Percentiles rank a stretch among this genome's conserved stretches.
phyloP scores from a whole-genome alignment of 2,888 invertebrate species.

The Pseudoips prasinana region DNA sequence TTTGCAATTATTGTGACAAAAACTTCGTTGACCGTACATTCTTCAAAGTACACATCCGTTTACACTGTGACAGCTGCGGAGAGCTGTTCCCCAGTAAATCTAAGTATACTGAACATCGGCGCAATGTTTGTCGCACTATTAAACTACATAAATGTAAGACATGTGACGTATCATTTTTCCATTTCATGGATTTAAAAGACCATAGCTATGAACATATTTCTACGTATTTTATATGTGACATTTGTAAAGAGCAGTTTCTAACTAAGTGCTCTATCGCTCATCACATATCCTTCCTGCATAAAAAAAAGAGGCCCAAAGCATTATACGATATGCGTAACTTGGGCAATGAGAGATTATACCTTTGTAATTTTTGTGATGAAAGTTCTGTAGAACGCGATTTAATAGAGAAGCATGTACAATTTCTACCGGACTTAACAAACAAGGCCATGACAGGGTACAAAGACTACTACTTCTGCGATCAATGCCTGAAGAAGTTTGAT shows the following conservation, averaged over 20 bases:
- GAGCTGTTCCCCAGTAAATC: conserved; percentile 42
- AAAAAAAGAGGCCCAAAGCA: conserved; percentile 40
- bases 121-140: conserved; percentile 43
- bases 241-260: conserved; percentile 62
- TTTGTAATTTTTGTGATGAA: conserved; percentile 64
- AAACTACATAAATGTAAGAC: conserved; percentile 56
- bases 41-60: conserved; percentile 66
- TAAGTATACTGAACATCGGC: conserved; percentile 48
- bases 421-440: conserved; percentile 57
- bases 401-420: conserved; percentile 49
- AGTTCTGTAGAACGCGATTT: conserved; percentile 50
- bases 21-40: conserved; percentile 63
- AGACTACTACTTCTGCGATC: conserved; percentile 65
- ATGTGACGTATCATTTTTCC: conserved; percentile 50
- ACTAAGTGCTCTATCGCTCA: conserved; percentile 57
- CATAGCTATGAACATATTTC: conserved; percentile 58
- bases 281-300: conserved; percentile 59
- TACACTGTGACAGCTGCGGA: conserved; percentile 65
- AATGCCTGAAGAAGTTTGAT: conserved; percentile 58
- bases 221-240: conserved; percentile 52
- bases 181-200: conserved; percentile 64
- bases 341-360: conserved; percentile 47
- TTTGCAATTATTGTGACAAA: conserved; percentile 67
- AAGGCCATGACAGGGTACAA: conserved; percentile 56
- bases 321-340: conserved; percentile 48